phyloP scores from a whole-genome alignment of 2,888 invertebrate genomes.

The Boloria selene region DNA sequence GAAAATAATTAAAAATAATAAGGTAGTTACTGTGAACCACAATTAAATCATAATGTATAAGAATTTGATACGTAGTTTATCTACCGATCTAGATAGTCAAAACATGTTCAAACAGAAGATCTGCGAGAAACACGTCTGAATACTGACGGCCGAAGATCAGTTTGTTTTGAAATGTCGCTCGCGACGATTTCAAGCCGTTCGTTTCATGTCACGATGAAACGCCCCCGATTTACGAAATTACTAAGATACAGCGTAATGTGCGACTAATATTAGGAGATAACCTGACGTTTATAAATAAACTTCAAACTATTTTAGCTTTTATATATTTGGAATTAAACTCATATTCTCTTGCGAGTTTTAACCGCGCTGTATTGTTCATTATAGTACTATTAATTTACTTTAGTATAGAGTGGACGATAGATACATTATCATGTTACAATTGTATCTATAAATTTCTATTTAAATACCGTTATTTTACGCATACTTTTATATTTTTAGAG shows the following conservation, averaged over 20 bases:
- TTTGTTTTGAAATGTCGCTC: conserved; percentile 78
- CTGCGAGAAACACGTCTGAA: conserved; percentile 60
- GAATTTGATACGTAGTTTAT: conserved; percentile 49
- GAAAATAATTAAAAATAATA: too few relatives aligned
- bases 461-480: too few relatives aligned
- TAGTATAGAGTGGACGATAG: too few relatives aligned
- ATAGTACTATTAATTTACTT: neutral
- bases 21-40: conserved; percentile 24
- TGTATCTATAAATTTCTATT: too few relatives aligned
- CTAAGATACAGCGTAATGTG: conserved; percentile 24
- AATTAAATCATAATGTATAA: conserved; percentile 37
- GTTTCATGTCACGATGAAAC: conserved; percentile 61
- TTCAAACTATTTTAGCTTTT: conserved; percentile 6
- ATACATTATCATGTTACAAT: too few relatives aligned
- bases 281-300: conserved; percentile 4
- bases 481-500: too few relatives aligned
- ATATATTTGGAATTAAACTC: conserved; percentile 6
- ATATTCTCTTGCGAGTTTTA: conserved; percentile 1
- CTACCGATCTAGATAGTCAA: conserved; percentile 69
- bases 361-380: conserved; percentile 5
- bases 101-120: conserved; percentile 69
- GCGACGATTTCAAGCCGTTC: conserved; percentile 60
- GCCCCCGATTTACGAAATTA: conserved; percentile 44
- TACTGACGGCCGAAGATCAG: conserved; percentile 62
- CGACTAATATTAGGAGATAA: conserved; percentile 28